Base-by-base conservation (phyloP, 1,140 invertebrate species). In the Leptinotarsa defecta region DNA sequence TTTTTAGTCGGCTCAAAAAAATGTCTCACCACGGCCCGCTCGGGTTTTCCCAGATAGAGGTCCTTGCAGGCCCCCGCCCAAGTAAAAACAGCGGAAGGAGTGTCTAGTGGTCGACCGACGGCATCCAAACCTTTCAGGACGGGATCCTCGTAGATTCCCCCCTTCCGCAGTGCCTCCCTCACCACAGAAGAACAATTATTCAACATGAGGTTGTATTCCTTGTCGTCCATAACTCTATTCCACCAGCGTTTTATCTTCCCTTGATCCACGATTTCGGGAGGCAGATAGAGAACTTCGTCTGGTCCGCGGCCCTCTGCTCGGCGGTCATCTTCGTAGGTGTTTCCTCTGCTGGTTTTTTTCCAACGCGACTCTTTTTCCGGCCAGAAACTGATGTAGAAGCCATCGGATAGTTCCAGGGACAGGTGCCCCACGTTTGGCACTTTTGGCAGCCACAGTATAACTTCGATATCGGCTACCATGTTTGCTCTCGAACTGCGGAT, bases 391-490 rank as follows among this genome's bases (percentile, higher is more conserved):
- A 68, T 68, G 43, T 68, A 68, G 8, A 34, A 34, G n/a, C 24
- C 34, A 34, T 68, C 67, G 3, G 67, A 43, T n/a, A 68, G 34
- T 68, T 68, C 67, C 43, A 68, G 27, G 34, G 67, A 68, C n/a
- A 68, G 34, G 34, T 68, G 67, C 11, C 67, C 67, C 13, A 68
- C 67, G 19, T 57, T 57, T 17, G 52, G 52, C 52, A 57, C 52
- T 57, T 57, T 57, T 57, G 52, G 52, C 52, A 57, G n/a, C 52
- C 52, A 57, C 52, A 57, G n/a, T 4, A 57, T 57, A n/a, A 57
- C 52, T 57, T 57, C 52, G 52, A 57, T 57, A 57, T 57, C 52
- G 13, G 13, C n/a, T n/a, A 57, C 52, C 52, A 57, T 57, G n/a
- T 57, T 57, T 57, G 52, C 27, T 34, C 27, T 34, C 6, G 27